These are phyloP conservation scores for Helobdella robusta DNA, from an alignment of 2,888 invertebrate genomes.

Conservation along the genomic window DNA sequence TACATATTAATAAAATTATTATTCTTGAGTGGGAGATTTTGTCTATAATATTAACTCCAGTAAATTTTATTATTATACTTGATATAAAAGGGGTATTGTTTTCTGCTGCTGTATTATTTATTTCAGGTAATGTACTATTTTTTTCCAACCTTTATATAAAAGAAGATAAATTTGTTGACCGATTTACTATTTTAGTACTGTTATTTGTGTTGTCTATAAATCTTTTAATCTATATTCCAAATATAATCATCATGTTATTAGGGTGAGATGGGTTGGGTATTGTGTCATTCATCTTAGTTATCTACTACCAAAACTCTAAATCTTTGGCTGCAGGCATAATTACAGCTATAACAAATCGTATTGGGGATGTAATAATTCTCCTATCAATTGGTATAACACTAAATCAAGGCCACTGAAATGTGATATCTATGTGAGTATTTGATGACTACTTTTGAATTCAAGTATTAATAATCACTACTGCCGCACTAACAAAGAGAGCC, in stretches of 20 bases:
- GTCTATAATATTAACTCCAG: not conserved
- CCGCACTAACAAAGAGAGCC: conserved; percentile 66
- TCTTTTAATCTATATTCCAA: conserved; percentile 61
- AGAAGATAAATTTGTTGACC: conserved; percentile 56
- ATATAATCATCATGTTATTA: conserved; percentile 63
- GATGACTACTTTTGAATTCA: conserved; percentile 45
- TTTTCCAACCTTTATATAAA: conserved; percentile 61
- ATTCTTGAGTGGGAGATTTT: conserved; percentile 26
- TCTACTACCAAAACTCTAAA: conserved; percentile 63
- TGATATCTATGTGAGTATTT: conserved; percentile 51
- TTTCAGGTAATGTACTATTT: conserved; percentile 58
- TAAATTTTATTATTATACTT: conserved; percentile 29
- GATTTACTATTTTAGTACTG: conserved; percentile 60
- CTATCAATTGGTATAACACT: conserved; percentile 51
- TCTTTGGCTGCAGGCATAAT: conserved; percentile 64
- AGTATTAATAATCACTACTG: conserved; percentile 50
- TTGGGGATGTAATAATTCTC: conserved; percentile 64
- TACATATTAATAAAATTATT: conserved; percentile 14
- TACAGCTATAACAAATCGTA: conserved; percentile 64
- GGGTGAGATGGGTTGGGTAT: conserved; percentile 67
- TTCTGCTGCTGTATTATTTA: conserved; percentile 52
- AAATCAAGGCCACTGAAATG: conserved; percentile 37
- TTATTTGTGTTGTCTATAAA: conserved; percentile 62
- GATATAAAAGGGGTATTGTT: conserved; percentile 30
- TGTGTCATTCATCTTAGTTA: conserved; percentile 64